Evolutionary conservation across 2,113 vertebrate genomes (phyloP), one percentile per base, ranked within the genome.

Genomic region (Eulemur macaco): DNA sequence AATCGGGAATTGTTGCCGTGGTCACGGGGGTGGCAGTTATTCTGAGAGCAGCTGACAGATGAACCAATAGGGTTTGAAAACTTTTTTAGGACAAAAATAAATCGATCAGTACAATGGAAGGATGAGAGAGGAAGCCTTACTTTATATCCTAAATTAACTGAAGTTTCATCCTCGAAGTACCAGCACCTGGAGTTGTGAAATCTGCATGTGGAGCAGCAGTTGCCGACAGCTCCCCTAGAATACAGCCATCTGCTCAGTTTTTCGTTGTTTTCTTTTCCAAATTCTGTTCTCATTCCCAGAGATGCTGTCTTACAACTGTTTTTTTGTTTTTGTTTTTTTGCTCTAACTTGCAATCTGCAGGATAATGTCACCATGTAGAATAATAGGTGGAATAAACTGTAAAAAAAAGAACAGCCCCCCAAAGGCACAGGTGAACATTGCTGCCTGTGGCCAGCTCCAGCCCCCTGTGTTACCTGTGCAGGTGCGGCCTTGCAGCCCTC

Each of bases 151-250:
- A 4, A 15, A 71, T 39, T 60, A 4, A 7, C 42, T 0, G 12
- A 11, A 8, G 45, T 91, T 50, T 25, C 42, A 0, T 13, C 77
- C 80, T 42, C 4, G 23, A 25, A 52, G 76, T 4, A 29, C 27
- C 3, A 2, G 77, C 45, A 18, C 25, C 66, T 9, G 52, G 60
- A 17, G 27, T 3, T 29, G 77, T 20, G 58, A 21, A 11, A 8
- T 5, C 34, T 18, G 10, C 3, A 0, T 12, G 39, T 4, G 3
- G 9, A 21, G 39, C 15, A 2, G 34, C 86, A 12, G 34, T 3
- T 29, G 58, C 66, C 39, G 20, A 78, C 17, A 5, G 25, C 15
- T 3, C 58, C 92, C 10, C 0, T 3, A 31, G 47, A 50, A 31
- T 0, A 8, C 29, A 31, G 17, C 87, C 93, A 21, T 76, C 83